A percentile compares a stretch with the other conserved stretches of the same genome.
These are phyloP conservation scores for Pseudococcus longispinus DNA, from an alignment of 2,888 invertebrate species.

Conservation along the genomic window DNA sequence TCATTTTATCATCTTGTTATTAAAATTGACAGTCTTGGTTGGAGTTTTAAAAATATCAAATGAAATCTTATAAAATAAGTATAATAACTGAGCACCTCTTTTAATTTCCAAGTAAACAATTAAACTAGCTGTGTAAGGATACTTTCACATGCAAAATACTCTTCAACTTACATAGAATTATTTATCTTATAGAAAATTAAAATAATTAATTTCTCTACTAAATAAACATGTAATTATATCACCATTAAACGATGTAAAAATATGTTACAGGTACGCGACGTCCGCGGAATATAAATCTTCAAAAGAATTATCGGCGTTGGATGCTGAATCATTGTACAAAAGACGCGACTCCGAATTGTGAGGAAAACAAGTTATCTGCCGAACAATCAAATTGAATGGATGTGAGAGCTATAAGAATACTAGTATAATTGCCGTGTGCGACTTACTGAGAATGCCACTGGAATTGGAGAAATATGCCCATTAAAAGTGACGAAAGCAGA, in stretches of 20 bases:
- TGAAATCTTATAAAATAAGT: neutral
- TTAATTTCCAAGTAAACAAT: no score
- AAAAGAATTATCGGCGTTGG: neutral
- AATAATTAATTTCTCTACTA: no score
- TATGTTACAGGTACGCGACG: no score
- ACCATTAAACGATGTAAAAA: no score
- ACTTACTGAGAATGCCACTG: constrained; percentile 30
- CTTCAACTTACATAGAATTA: no score
- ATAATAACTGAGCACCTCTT: no score
- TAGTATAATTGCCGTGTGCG: constrained; percentile 19
- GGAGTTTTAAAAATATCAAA: neutral
- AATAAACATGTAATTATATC: no score
- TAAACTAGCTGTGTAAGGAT: no score
- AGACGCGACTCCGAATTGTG: neutral
- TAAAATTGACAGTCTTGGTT: no score
- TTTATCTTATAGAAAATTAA: no score
- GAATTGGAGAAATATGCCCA: constrained; percentile 35
- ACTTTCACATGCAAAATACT: no score
- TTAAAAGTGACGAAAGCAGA: constrained; percentile 53
- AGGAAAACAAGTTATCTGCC: neutral
- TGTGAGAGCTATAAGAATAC: constrained; percentile 18
- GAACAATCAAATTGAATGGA: constrained; percentile 17
- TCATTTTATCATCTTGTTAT: neutral
- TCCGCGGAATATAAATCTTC: no score
- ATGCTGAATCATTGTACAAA: neutral